These are phyloP conservation scores for Phymastichus coffea DNA, from an alignment of 1,140 invertebrate genomes.

Conservation along the genomic window DNA sequence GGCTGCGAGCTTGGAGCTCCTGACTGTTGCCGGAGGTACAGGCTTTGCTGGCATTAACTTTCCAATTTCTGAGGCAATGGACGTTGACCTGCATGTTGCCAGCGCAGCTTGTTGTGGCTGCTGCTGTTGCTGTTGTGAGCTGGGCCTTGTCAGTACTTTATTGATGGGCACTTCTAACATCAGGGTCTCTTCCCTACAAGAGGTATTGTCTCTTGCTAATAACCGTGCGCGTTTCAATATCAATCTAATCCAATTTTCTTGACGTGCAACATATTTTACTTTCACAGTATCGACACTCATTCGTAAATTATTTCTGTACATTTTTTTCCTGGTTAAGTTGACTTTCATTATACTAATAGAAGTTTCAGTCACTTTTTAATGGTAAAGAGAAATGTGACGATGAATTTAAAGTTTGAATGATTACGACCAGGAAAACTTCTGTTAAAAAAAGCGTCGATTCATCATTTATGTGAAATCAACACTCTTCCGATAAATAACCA, in stretches of 20 bases:
- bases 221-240: too few species aligned
- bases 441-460: background rate
- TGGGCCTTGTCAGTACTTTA: background rate
- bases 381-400: too few species aligned
- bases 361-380: too few species aligned
- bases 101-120: background rate
- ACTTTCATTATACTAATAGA: too few species aligned
- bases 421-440: conserved; percentile 5
- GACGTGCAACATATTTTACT: too few species aligned
- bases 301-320: too few species aligned
- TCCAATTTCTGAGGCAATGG: background rate
- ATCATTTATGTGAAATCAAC: too few species aligned
- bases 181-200: conserved; percentile 49
- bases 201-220: conserved; percentile 27
- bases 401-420: too few species aligned
- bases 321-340: too few species aligned
- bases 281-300: too few species aligned
- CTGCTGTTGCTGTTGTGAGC: background rate
- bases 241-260: too few species aligned
- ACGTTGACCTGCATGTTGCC: background rate
- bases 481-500: too few species aligned
- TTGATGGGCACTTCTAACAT: conserved; percentile 39
- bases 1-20: conserved; percentile 50
- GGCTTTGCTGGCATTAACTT: conserved; percentile 34
- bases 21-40: conserved; percentile 43